These are phyloP conservation scores for Gambusia affinis DNA, from an alignment of 2,113 vertebrate genomes.

Conservation along the genomic window DNA sequence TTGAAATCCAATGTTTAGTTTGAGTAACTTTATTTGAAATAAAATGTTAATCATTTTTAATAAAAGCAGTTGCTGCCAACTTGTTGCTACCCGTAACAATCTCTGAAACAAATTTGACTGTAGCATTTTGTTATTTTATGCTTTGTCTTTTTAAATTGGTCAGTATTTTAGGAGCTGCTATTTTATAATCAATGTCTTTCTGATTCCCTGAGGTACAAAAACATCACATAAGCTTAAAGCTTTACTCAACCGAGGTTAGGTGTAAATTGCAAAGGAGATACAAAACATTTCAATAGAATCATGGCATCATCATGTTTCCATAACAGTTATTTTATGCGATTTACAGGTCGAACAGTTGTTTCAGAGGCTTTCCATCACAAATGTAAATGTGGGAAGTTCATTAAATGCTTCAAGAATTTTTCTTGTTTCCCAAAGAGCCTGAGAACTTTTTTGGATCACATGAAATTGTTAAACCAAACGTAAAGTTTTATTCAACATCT, in stretches of 20 bases:
- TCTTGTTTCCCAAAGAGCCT: not conserved
- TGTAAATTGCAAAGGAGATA: not conserved
- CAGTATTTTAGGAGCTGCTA: not conserved
- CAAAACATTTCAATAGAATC: not conserved
- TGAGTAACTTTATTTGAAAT: too few species aligned
- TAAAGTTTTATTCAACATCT: too few species aligned
- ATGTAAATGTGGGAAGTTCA: not conserved
- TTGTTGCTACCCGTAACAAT: not conserved
- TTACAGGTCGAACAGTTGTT: not conserved
- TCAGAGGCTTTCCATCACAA: not conserved
- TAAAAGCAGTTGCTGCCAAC: not conserved
- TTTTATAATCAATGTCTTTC: not conserved
- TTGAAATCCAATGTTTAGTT: too few species aligned
- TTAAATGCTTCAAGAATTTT: not conserved
- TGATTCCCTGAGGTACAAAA: not conserved
- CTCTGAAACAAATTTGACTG: not conserved
- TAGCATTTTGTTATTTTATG: not conserved
- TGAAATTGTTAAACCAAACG: too few species aligned
- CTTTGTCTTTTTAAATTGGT: not conserved
- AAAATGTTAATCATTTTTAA: not conserved
- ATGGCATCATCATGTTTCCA: too few species aligned
- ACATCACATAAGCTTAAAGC: not conserved
- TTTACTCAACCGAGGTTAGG: not conserved
- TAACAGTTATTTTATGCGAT: not conserved
- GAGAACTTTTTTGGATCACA: too few species aligned